Conservation (phyloP, 1,140 invertebrate genomes). For the Tribolium madens region DNA sequence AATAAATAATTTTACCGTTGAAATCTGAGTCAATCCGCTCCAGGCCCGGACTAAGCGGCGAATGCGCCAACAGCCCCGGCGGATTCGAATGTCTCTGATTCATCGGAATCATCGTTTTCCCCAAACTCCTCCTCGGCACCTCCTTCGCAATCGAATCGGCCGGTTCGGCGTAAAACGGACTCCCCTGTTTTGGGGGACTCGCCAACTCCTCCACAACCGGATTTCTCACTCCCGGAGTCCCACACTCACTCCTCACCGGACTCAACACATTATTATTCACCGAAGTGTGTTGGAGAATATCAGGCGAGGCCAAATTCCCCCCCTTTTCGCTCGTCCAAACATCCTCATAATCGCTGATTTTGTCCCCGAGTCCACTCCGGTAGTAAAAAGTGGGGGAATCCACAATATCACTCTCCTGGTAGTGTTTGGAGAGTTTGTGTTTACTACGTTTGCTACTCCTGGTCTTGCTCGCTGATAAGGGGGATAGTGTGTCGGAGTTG, state of each 20-base stretch:
- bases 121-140: slow-evolving; percentile 55
- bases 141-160: slow-evolving; percentile 75
- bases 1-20: too few relatives aligned
- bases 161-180: slow-evolving; percentile 93
- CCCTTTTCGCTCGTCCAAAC: slow-evolving; percentile 83
- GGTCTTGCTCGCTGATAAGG: slow-evolving; percentile 60
- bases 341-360: slow-evolving; percentile 95
- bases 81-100: slow-evolving; percentile 75
- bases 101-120: slow-evolving; percentile 55
- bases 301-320: slow-evolving; percentile 60
- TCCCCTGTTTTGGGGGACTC: slow-evolving; percentile 72
- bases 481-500: slow-evolving; percentile 66
- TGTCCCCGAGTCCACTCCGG: slow-evolving; percentile 87
- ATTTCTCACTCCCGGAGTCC: slow-evolving; percentile 57
- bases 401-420: slow-evolving; percentile 85
- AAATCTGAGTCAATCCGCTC: slow-evolving; percentile 73
- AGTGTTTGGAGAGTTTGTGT: slow-evolving; percentile 76
- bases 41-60: slow-evolving; percentile 65
- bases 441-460: slow-evolving; percentile 64
- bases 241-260: slow-evolving; percentile 63
- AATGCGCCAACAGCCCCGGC: slow-evolving; percentile 69
- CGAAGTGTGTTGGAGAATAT: slow-evolving; percentile 63
- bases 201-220: slow-evolving; percentile 47
- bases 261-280: slow-evolving; percentile 71
- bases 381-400: slow-evolving; percentile 85